phyloP scores from a whole-genome alignment of 2,888 invertebrate genomes.

The Gymnoscelis rufifasciata region DNA sequence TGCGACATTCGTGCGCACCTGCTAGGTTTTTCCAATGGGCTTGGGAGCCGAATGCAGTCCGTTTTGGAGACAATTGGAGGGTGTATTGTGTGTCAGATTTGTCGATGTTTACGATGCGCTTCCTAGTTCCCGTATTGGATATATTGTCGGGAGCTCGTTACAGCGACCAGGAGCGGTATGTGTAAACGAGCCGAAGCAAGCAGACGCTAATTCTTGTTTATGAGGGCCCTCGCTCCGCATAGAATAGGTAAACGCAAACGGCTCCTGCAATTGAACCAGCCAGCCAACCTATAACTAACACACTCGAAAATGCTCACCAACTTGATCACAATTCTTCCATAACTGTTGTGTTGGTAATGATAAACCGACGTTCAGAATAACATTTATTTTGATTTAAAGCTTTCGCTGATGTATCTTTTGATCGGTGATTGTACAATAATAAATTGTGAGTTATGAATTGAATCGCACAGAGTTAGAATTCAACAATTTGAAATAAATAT shows the following conservation, averaged over 20 bases:
- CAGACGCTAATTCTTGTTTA: conserved; percentile 76
- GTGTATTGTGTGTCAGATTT: conserved; percentile 51
- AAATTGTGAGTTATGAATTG: too few species aligned
- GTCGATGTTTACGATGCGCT: conserved; percentile 60
- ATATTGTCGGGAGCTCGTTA: conserved; percentile 58
- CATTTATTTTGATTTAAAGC: conserved; percentile 42
- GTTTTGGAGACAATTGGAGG: conserved; percentile 57
- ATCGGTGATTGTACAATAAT: conserved; percentile 27
- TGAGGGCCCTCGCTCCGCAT: conserved; percentile 58
- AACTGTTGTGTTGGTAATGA: conserved; percentile 33
- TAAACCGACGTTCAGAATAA: conserved; percentile 44
- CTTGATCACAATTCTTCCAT: conserved; percentile 46
- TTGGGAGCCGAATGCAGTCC: conserved; percentile 29
- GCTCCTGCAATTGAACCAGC: conserved; percentile 57
- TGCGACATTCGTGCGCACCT: conserved; percentile 17
- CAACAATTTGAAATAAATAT: too few species aligned
- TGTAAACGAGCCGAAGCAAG: conserved; percentile 72
- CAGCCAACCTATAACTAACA: conserved; percentile 31
- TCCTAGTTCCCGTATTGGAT: conserved; percentile 65
- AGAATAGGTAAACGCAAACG: conserved; percentile 54
- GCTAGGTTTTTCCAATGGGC: conserved; percentile 31
- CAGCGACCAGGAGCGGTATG: conserved; percentile 66
- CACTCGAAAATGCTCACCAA: conserved; percentile 47
- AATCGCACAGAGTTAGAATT: too few species aligned
- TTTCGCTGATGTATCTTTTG: too few species aligned